Evolutionary conservation across 2,113 vertebrate species (phyloP), one percentile per base, ranked within the genome.

Genomic region (Odontesthes bonariensis): DNA sequence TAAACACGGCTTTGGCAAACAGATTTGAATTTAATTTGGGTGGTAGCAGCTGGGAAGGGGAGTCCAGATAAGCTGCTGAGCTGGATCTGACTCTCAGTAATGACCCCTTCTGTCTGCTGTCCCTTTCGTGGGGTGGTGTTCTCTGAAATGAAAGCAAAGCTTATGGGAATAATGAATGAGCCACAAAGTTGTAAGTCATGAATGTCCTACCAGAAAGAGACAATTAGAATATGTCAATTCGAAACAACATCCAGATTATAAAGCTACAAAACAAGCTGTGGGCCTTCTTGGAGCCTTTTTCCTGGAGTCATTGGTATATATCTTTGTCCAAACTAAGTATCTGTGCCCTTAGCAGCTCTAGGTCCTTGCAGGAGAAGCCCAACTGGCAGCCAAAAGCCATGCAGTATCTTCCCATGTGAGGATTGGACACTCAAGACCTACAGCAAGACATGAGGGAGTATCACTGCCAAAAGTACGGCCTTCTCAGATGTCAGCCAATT

Each of bases 11-110:
- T 76, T 77, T 60, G 65, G 60, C 19, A 31, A 56, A 55, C 40
- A 40, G 19, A 40, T 70, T 38, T 69, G 5, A 61, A 49, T 16
- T 10, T 76, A 51, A 79, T 63, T 83, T 14, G 10, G 47, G 59
- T 40, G 40, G 32, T 46, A 32, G 40, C 5, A 9, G 20, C 40
- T 68, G 49, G 27, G 40, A 35, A 75, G 40, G 17, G 20, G 33
- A 65, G 49, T 42, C 47, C 42, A 67, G 73, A 81, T 81, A 83
- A 85, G 73, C 74, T 20, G 56, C 40, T 64, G 38, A 9, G 47
- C 38, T 56, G 32, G 54, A 76, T 40, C 20, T 38, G 58, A 78
- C 54, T 69, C 55, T 71, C 73, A 75, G 77, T 83, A 79, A 64
- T 6, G 14, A 64, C 44, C 38, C 19, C 16, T n/a, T 32, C 33